A percentile compares a stretch with the other conserved stretches of the same genome.
Conservation (phyloP, 2,888 invertebrate species). For the Aplocera efformata region DNA sequence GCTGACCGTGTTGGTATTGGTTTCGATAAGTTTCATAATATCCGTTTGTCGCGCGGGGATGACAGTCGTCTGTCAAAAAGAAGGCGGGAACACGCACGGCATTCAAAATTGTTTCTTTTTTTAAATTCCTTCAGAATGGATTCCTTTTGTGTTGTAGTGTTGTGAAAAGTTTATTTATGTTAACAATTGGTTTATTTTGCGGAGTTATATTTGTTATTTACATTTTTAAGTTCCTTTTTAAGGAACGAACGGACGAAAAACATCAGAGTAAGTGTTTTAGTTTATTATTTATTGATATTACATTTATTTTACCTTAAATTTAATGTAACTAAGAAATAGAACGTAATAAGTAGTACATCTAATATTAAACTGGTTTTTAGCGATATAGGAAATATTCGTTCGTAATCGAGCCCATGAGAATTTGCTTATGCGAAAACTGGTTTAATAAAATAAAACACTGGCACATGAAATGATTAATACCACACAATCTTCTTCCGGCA, state of each 20-base stretch:
- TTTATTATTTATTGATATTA: too few relatives aligned
- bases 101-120: constrained; percentile 33
- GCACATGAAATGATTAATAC: too few relatives aligned
- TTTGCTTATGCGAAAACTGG: too few relatives aligned
- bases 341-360: too few relatives aligned
- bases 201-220: constrained; percentile 50
- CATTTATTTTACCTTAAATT: too few relatives aligned
- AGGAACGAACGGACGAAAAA: constrained; percentile 25
- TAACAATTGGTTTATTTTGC: constrained; percentile 51
- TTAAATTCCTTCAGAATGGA: constrained; percentile 29
- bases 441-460: too few relatives aligned
- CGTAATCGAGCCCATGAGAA: too few relatives aligned
- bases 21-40: constrained; percentile 16
- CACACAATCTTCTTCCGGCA: too few relatives aligned
- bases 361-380: not conserved
- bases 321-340: too few relatives aligned
- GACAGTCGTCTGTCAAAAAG: constrained; percentile 47
- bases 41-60: constrained; percentile 37
- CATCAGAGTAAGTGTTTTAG: constrained; percentile 41
- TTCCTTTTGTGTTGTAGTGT: constrained; percentile 62
- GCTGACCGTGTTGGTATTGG: not conserved
- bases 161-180: constrained; percentile 62
- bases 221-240: constrained; percentile 41
- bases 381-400: too few relatives aligned
- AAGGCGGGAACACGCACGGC: constrained; percentile 59